Evolutionary conservation across 2,797 vertebrate species (phyloP).

Genomic region (Sebastes umbrosus): DNA sequence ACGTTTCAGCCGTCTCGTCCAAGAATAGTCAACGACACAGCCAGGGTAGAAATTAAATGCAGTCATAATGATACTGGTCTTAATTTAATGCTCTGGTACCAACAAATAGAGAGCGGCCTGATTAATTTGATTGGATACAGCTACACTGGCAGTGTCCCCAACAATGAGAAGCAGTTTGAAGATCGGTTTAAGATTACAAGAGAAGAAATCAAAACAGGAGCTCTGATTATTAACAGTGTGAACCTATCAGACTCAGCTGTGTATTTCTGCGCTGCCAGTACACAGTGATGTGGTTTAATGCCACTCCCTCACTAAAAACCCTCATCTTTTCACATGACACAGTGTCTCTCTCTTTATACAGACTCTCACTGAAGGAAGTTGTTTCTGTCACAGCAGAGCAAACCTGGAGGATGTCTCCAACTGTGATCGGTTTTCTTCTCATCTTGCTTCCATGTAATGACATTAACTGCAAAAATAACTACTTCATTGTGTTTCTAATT

Average conservation of each 20-base stretch:
- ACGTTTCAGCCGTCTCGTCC: slow-evolving; percentile 31
- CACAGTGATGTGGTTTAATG: neutral
- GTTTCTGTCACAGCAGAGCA: neutral
- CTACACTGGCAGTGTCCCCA: neutral
- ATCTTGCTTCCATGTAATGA: too few relatives aligned
- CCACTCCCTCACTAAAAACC: neutral
- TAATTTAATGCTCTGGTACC: slow-evolving; percentile 65
- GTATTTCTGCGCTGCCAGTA: neutral
- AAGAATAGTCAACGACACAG: neutral
- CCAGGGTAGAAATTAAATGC: slow-evolving; percentile 39
- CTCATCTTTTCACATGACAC: neutral
- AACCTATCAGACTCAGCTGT: neutral
- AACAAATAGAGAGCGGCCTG: slow-evolving; percentile 18
- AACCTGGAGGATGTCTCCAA: too few relatives aligned
- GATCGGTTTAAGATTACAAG: slow-evolving; percentile 45
- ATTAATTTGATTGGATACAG: slow-evolving; percentile 33
- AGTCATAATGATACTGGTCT: slow-evolving; percentile 25
- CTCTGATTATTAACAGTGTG: neutral
- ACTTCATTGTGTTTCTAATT: too few relatives aligned
- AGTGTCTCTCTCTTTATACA: neutral
- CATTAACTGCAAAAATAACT: too few relatives aligned
- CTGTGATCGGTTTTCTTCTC: too few relatives aligned
- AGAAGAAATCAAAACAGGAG: neutral
- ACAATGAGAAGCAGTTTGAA: slow-evolving; percentile 24
- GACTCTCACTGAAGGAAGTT: neutral